phyloP scores from a whole-genome alignment of 64 coral and sea anemone genomes.

The Stichodactyla mertensii region DNA sequence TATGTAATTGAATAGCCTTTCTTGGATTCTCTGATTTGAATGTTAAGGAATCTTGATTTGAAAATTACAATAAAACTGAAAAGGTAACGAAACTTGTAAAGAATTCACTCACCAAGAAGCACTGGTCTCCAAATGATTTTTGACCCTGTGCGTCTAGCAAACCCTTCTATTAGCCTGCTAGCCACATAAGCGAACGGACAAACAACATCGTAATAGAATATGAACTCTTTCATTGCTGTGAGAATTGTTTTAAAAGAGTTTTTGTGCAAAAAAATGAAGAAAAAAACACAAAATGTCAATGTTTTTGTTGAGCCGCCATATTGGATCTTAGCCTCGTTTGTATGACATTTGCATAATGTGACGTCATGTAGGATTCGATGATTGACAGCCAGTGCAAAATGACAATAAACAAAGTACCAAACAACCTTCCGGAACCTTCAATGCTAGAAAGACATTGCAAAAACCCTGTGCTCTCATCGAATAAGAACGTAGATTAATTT shows the following conservation, averaged over 20 bases:
- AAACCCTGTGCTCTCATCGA: background rate
- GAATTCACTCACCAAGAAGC: slow-evolving; percentile 67
- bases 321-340: slow-evolving; percentile 1
- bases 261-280: background rate
- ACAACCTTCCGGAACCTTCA: background rate
- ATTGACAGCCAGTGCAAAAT: background rate
- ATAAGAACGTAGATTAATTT: background rate
- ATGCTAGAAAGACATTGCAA: background rate
- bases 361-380: background rate
- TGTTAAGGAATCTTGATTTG: background rate
- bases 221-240: slow-evolving; percentile 69
- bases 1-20: slow-evolving; percentile 7
- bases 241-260: background rate
- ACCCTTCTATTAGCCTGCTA: slow-evolving; percentile 71
- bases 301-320: background rate
- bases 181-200: slow-evolving; percentile 91
- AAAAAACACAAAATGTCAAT: background rate
- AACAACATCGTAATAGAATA: slow-evolving; percentile 97
- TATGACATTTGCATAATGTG: background rate
- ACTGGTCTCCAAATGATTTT: slow-evolving; percentile 92
- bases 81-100: background rate
- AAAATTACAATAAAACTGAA: background rate
- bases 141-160: slow-evolving; percentile 67
- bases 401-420: background rate
- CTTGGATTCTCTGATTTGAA: background rate